Evolutionary conservation across 2,113 vertebrate species (phyloP).

Genomic region (Butorides virescens): DNA sequence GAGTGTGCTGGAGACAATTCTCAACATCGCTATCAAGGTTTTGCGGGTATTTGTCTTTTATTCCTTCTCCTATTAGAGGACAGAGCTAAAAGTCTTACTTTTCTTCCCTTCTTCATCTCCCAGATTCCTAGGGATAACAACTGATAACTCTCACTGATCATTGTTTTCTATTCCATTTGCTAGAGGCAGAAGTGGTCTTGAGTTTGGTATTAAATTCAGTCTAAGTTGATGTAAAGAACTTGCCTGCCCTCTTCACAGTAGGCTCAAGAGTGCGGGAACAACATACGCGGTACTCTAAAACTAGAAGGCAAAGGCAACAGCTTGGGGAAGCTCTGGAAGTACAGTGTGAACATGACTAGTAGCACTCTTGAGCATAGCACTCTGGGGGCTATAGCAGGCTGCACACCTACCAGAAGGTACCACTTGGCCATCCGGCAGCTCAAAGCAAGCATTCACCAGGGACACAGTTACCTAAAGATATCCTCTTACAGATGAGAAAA

Average conservation of each 20-base stretch:
- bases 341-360: background rate
- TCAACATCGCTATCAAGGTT: background rate
- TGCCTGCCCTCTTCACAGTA: background rate
- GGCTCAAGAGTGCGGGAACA: background rate
- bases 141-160: background rate
- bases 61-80: background rate
- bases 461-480: background rate
- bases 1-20: background rate
- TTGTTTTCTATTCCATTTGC: background rate
- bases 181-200: background rate
- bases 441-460: background rate
- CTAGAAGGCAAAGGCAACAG: background rate
- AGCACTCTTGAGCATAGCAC: background rate
- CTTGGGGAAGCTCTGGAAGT: background rate
- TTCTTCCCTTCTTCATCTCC: background rate
- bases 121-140: background rate
- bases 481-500: slow-evolving; percentile 19
- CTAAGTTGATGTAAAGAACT: background rate
- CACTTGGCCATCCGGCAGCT: background rate
- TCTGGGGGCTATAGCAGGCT: background rate
- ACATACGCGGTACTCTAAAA: background rate
- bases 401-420: background rate
- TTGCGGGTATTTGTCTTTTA: background rate
- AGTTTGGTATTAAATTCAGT: background rate
- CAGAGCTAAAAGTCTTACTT: background rate